Percentiles rank a stretch among this genome's conserved stretches.
Conservation (phyloP, 2,888 invertebrate genomes). For the Sarcophaga subvicina region DNA sequence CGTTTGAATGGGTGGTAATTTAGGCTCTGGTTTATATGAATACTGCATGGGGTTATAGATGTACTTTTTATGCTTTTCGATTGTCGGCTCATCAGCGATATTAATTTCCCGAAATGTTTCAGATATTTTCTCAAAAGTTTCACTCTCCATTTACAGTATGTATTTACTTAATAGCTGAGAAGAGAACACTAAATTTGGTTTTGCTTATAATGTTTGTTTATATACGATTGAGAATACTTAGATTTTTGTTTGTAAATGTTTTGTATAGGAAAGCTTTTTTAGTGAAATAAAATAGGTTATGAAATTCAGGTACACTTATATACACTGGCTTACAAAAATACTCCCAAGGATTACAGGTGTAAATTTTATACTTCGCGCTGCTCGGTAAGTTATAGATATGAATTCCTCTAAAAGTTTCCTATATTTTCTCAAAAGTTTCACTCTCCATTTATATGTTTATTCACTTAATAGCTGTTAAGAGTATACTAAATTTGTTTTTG, state of each 20-base stretch:
- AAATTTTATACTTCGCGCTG: not conserved
- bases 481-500: no score
- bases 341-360: not conserved
- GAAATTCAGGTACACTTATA: slow-evolving; percentile 8
- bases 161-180: not conserved
- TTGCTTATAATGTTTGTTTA: not conserved
- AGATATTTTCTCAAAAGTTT: not conserved
- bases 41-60: not conserved
- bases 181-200: not conserved
- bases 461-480: not conserved
- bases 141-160: slow-evolving; percentile 2
- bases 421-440: slow-evolving; percentile 19
- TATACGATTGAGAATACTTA: not conserved
- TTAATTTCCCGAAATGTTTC: slow-evolving; percentile 14
- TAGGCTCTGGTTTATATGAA: slow-evolving; percentile 6
- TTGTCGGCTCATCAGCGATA: slow-evolving; percentile 18
- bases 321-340: not conserved
- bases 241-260: no score
- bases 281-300: not conserved
- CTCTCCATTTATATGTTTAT: not conserved
- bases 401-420: not conserved
- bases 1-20: not conserved
- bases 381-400: slow-evolving; percentile 10
- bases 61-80: not conserved
- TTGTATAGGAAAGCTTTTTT: not conserved